Evolutionary conservation across 2,113 vertebrate genomes (phyloP).

Genomic region (Pseudopodoces humilis): DNA sequence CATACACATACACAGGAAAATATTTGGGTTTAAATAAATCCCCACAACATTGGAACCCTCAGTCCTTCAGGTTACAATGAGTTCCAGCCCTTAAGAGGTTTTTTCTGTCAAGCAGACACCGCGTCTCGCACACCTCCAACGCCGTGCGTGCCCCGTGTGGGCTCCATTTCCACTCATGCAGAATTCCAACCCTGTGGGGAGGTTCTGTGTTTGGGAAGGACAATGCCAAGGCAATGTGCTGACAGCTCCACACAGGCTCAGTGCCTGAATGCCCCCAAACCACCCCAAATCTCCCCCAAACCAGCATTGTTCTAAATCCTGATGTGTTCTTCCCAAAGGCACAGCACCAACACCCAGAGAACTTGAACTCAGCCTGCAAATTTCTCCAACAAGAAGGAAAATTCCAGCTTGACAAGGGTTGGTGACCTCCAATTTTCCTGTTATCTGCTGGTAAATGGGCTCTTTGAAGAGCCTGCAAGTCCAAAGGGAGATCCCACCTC

Average conservation of each 20-base stretch:
- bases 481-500: neutral
- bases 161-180: neutral
- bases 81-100: neutral
- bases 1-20: neutral
- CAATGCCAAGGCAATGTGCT: neutral
- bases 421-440: neutral
- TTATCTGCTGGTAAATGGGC: neutral
- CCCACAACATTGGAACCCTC: neutral
- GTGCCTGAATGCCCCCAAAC: neutral
- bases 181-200: neutral
- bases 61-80: neutral
- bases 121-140: neutral
- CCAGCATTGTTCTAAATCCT: rapidly evolving
- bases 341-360: neutral
- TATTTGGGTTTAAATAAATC: slow-evolving; percentile 18
- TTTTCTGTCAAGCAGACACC: neutral
- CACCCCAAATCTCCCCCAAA: neutral
- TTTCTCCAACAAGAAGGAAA: neutral
- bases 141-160: rapidly evolving
- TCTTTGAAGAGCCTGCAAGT: neutral
- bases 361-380: neutral
- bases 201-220: neutral
- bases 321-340: neutral
- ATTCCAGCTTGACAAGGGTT: neutral
- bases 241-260: neutral